These are phyloP conservation scores for Poeciliopsis presidionis DNA, from an alignment of 2,797 vertebrate species.

Conservation along the genomic window DNA sequence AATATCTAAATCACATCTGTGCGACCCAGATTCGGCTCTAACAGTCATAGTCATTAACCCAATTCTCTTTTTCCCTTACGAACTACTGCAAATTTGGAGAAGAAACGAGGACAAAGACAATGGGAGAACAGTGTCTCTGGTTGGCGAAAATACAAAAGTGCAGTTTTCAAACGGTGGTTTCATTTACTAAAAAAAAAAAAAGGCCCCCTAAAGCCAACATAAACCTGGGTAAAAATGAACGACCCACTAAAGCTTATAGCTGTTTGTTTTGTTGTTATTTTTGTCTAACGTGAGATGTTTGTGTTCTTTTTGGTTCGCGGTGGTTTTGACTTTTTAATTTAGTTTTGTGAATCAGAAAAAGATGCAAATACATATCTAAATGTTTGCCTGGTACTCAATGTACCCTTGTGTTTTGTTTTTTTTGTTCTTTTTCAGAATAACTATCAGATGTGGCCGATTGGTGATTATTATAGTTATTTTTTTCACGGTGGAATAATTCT, in stretches of 20 bases:
- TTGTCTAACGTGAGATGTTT: background rate
- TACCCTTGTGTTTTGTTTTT: background rate
- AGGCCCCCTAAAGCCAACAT: background rate
- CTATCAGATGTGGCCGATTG: background rate
- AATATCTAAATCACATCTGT: constrained; percentile 24
- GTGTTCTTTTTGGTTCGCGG: background rate
- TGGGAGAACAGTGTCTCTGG: background rate
- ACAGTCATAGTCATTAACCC: constrained; percentile 36
- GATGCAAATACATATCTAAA: background rate
- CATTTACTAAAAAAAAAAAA: no score
- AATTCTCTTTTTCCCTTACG: constrained; percentile 5
- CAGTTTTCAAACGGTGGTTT: background rate
- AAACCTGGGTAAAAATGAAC: background rate
- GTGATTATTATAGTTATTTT: background rate
- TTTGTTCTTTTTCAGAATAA: background rate
- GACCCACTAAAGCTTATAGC: background rate
- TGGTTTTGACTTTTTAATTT: background rate
- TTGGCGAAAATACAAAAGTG: background rate
- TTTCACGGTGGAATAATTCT: background rate
- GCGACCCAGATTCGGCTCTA: constrained; percentile 43
- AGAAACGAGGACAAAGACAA: background rate
- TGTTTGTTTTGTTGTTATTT: background rate
- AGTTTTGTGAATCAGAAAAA: no score
- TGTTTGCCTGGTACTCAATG: background rate
- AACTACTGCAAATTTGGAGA: background rate